Base-by-base conservation (phyloP, 1,140 invertebrate genomes). In the Ridgeia piscesae region DNA sequence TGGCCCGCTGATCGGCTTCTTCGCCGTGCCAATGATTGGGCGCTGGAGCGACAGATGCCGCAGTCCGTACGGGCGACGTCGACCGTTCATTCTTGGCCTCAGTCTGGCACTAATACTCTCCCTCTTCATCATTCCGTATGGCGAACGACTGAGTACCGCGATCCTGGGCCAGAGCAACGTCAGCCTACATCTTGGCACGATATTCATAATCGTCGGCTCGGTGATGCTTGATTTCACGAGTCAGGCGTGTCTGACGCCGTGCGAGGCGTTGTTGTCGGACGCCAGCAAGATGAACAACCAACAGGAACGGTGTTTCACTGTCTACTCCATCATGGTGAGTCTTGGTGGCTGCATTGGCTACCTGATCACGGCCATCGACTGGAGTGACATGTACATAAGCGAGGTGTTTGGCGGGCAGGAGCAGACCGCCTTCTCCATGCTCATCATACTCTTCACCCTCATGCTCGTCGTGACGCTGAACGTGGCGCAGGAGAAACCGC, bases 261-360 rank as follows among this genome's bases (percentile, higher is more conserved):
- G 96, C 94, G 96, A 96, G 93, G 95, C 96, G 21, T 93, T 96
- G 34, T 94, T 96, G 31, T 96, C 95, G 31, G 96, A 96, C 93
- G 94, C 94, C 27, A 95, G 95, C 58, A 94, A 94, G 92, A 95
- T 94, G 34, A 95, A 95, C 6, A 93, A 94, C 50, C 95, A 95
- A 89, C 93, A 95, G 50, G 95, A 96, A 21, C 94, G 94, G 21
- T 95, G 95, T 8, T 97, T 96, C 93, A 96, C 95, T 8, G 94
- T 96, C 8, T 96, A 96, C 94, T 96, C 96, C 6, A 94, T 95
- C 58, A 96, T 96, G 96, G 94, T 96, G 1, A 96, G 96, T 92
- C 92, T 96, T 27, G 96, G 96, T 1, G 96, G 96, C 2, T 96
- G 96, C 92, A 90, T 96, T 33, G 96, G 96, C 1, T 97, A 96